A percentile compares a stretch with the other conserved stretches of the same genome.
Evolutionary conservation across 2,888 invertebrate species (phyloP).

Genomic region (Rotaria macrura): DNA sequence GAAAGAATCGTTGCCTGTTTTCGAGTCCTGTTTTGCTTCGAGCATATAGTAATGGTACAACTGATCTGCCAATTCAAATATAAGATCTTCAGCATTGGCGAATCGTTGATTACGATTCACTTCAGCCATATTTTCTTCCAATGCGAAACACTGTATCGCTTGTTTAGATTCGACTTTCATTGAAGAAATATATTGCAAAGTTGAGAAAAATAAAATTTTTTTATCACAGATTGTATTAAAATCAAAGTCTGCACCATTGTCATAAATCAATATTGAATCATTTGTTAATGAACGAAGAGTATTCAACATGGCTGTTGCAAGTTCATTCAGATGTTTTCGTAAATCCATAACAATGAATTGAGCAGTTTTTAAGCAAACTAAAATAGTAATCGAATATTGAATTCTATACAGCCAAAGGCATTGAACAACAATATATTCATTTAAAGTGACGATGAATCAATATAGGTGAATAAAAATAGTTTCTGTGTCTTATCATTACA

Average conservation of each 20-base stretch:
- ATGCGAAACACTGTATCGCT: not conserved
- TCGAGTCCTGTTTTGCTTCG: no score
- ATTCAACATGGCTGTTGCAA: not conserved
- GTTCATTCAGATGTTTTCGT: not conserved
- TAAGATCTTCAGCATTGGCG: not conserved
- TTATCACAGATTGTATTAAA: not conserved
- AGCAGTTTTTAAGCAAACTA: not conserved
- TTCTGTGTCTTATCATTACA: no score
- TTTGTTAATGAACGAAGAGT: not conserved
- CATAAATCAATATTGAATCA: not conserved
- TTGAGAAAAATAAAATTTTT: not conserved
- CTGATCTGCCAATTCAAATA: not conserved
- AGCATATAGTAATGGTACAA: not conserved
- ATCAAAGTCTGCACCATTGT: not conserved
- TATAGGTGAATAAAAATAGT: no score
- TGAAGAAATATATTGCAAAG: not conserved
- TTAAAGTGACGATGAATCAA: no score
- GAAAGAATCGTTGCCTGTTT: no score
- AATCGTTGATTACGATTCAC: not conserved
- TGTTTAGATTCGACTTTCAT: not conserved
- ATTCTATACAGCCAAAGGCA: no score
- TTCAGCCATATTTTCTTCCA: not conserved
- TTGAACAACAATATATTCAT: no score
- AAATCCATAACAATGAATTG: not conserved
- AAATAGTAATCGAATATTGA: no score